phyloP scores from a whole-genome alignment of 1,140 invertebrate species.

The Nephotettix cincticeps region DNA sequence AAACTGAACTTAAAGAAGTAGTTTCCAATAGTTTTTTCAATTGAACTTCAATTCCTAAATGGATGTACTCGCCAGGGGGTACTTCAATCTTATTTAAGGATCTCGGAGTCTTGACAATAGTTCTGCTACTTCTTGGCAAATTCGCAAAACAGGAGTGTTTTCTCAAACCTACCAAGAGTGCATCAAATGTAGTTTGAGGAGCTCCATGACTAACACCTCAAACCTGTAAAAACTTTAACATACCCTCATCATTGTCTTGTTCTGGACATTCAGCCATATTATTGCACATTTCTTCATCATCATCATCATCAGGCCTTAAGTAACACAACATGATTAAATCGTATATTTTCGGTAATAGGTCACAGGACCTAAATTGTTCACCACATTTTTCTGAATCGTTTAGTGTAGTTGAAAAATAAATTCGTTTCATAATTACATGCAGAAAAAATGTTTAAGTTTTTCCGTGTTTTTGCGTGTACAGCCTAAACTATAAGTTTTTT shows the following conservation, averaged over 20 bases:
- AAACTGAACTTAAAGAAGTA: not conserved
- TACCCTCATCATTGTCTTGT: not conserved
- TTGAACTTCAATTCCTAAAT: conserved; percentile 19
- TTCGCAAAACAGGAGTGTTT: not conserved
- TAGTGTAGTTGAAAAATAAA: too few species aligned
- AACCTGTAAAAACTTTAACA: not conserved
- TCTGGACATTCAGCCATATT: too few species aligned
- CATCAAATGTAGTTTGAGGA: not conserved
- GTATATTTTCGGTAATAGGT: too few species aligned
- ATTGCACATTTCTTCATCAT: too few species aligned
- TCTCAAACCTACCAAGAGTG: not conserved
- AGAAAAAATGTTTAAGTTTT: too few species aligned
- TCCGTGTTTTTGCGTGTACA: too few species aligned
- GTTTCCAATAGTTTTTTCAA: not conserved
- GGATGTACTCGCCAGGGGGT: conserved; percentile 3
- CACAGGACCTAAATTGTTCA: too few species aligned
- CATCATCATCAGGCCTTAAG: too few species aligned
- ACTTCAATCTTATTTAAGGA: not conserved
- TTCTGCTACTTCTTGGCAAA: conserved; percentile 8
- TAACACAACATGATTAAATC: too few species aligned
- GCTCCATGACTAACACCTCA: not conserved
- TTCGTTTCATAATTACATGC: too few species aligned
- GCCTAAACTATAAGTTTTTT: too few species aligned
- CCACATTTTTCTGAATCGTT: too few species aligned
- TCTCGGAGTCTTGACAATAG: not conserved